Base-by-base conservation (phyloP, 2,888 invertebrate genomes). In the Ashinkailepas kermadecensis region DNA sequence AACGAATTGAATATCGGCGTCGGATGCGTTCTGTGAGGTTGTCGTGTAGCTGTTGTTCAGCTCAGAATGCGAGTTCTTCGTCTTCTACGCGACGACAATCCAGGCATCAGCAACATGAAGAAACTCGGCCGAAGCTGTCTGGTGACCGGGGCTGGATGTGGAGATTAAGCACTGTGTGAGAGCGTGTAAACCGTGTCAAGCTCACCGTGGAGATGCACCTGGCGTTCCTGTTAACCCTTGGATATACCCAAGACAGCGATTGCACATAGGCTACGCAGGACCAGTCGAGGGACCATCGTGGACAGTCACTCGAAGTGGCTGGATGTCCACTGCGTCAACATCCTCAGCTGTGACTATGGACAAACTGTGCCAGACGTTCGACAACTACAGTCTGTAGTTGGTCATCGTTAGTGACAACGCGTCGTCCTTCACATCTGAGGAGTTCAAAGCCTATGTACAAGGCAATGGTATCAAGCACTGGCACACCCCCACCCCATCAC, bases 221-320 rank as follows among this genome's bases (percentile, higher is more conserved):
- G 54, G 10, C 39, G 81, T 23, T 8, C 80, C 80, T 18, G 58
- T 58, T 13, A 21, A 56, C 58, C 80, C 67, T 1, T 67, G 80
- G 80, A 64, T 64, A 39, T 70, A n/a, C 64, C 57, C 82, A 11
- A 23, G 39, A 70, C 62, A 78, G n/a, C 65, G 80, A 12, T 15
- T 80, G 21, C 80, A 65, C 23, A 57, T 80, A 3, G 70, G 80
- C 23, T 78, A 70, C 25, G 82, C 58, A 0, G 82, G 58, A 67
- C 65, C 70, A 18, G 62, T 67, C 54, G 80, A 39, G 39, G 39
- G 39, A 80, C 56, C 13, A 56, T 80, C 10, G n/a, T 81, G 18
- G 81, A 81, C n/a, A 54, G 57, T 10, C 59, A 81, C 59, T 81
- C 81, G 13, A 81, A 65, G 54, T 81, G 80, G 56, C 13, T 70